Conservation (phyloP, 1,140 invertebrate species). For the Camponotus vicinus region DNA sequence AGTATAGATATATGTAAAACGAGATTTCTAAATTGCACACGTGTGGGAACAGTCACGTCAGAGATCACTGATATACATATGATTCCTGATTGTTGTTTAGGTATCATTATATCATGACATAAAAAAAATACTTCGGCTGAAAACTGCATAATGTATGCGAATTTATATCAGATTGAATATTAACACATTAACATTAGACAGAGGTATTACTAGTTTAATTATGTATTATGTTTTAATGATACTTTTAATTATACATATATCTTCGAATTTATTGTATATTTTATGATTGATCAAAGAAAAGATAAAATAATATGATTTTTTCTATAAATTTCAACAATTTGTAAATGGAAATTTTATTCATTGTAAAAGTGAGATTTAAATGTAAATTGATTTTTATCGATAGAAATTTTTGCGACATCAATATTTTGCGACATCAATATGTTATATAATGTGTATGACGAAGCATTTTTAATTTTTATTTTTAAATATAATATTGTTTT, state of each 20-base stretch:
- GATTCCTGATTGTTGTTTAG: neutral
- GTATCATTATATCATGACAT: neutral
- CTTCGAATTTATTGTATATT: neutral
- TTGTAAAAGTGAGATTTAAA: neutral
- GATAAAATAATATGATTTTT: neutral
- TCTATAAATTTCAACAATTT: neutral
- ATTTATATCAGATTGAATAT: neutral
- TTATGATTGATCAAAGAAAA: neutral
- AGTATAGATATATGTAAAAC: neutral
- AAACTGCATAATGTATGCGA: neutral
- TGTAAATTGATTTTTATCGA: conserved; percentile 2
- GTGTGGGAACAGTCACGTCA: neutral
- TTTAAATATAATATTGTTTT: neutral
- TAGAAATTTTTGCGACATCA: neutral
- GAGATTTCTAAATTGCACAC: neutral
- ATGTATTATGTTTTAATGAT: neutral
- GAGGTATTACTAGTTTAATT: neutral
- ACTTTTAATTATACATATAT: neutral
- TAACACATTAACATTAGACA: neutral
- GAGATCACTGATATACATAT: neutral
- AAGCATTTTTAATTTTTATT: neutral
- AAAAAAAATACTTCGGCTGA: neutral
- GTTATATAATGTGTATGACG: neutral
- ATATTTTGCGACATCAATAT: neutral
- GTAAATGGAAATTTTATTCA: neutral